These are phyloP conservation scores for Chrysemys picta DNA, from an alignment of 2,113 vertebrate genomes.

Conservation along the genomic window DNA sequence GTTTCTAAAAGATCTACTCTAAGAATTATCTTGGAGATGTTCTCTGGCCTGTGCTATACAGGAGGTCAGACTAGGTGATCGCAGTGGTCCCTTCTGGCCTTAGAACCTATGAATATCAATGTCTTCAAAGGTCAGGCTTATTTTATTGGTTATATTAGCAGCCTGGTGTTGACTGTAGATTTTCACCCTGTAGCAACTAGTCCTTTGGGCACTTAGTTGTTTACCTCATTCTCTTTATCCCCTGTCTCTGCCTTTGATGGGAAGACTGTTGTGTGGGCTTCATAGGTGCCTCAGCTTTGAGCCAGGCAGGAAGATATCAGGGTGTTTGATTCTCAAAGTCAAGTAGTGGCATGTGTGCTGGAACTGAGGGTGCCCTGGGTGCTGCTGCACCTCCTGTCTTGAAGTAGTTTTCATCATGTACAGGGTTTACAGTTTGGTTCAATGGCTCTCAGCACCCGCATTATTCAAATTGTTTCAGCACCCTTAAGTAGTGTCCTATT, in stretches of 20 bases:
- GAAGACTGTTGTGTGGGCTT: fast-evolving
- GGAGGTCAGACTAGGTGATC: not conserved
- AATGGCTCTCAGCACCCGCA: too few species aligned
- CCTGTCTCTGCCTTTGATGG: not conserved
- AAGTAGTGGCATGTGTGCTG: not conserved
- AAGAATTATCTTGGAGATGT: not conserved
- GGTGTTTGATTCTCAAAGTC: not conserved
- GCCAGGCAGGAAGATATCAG: not conserved
- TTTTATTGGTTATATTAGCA: not conserved
- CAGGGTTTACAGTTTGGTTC: too few species aligned
- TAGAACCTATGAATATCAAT: not conserved
- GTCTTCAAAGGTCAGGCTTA: not conserved
- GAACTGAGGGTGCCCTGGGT: too few species aligned
- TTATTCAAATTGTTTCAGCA: too few species aligned
- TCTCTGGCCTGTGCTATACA: not conserved
- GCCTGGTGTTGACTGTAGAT: not conserved
- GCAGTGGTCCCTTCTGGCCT: not conserved
- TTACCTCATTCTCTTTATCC: not conserved
- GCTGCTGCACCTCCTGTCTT: too few species aligned
- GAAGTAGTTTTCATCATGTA: too few species aligned
- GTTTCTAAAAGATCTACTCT: not conserved
- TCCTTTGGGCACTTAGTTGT: not conserved
- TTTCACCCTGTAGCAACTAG: not conserved
- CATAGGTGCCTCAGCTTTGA: fast-evolving
- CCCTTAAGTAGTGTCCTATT: not conserved